These are phyloP conservation scores for Forbesichthys agassizii DNA, from an alignment of 2,113 vertebrate genomes.

Conservation along the genomic window DNA sequence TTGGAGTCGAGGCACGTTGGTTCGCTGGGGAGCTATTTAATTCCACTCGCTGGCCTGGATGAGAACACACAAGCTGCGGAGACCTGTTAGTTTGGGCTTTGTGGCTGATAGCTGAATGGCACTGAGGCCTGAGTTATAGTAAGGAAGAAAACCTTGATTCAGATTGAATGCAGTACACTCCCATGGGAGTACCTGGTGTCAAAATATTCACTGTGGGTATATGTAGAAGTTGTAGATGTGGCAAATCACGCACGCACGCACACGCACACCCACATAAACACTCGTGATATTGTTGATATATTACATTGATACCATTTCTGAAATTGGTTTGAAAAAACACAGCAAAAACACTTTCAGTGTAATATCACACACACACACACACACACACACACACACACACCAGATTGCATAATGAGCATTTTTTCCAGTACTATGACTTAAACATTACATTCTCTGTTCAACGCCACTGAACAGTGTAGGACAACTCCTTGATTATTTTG, in stretches of 20 bases:
- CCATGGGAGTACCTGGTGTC: background rate
- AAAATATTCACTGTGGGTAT: constrained; percentile 5
- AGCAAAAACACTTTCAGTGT: background rate
- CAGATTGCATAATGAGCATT: constrained; percentile 35
- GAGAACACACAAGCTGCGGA: constrained; percentile 54
- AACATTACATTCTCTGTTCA: constrained; percentile 43
- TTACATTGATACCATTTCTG: too few species aligned
- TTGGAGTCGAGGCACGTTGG: constrained; percentile 40
- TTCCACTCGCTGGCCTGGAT: constrained; percentile 71
- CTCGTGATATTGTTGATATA: too few species aligned
- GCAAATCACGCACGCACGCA: background rate
- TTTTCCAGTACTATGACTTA: constrained; percentile 30
- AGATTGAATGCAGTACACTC: constrained; percentile 12
- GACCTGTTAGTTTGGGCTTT: constrained; percentile 36
- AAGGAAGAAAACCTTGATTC: constrained; percentile 1
- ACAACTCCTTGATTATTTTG: constrained; percentile 32
- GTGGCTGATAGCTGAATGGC: constrained; percentile 31
- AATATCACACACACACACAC: too few species aligned
- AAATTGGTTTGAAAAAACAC: background rate
- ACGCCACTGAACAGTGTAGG: constrained; percentile 48
- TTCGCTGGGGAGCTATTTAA: constrained; percentile 58
- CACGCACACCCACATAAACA: constrained; percentile 2
- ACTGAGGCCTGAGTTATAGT: background rate
- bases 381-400: background rate
- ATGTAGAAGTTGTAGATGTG: background rate